phyloP scores from a whole-genome alignment of 1,140 invertebrate genomes.

The Lethrus apterus region DNA sequence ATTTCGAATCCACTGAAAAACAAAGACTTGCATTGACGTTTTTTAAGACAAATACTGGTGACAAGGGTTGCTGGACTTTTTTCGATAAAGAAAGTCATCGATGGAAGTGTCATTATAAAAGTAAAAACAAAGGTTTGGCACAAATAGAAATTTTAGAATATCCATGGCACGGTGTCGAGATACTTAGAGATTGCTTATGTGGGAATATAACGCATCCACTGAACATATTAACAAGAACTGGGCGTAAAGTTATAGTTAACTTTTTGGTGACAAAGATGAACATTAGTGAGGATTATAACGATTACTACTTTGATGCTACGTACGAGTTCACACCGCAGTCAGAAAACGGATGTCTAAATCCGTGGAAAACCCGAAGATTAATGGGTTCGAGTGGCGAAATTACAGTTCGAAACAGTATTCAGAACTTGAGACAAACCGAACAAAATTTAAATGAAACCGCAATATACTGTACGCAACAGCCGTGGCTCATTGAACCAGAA shows the following conservation, averaged over 20 bases:
- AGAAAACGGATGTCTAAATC: conserved; percentile 50
- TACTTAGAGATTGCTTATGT: conserved; percentile 67
- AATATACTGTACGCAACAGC: conserved; percentile 58
- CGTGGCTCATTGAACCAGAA: conserved; percentile 70
- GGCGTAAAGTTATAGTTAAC: conserved; percentile 59
- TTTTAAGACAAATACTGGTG: conserved; percentile 56
- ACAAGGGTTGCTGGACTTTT: conserved; percentile 55
- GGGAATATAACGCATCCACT: conserved; percentile 57
- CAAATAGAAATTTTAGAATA: conserved; percentile 62
- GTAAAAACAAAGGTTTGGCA: conserved; percentile 46
- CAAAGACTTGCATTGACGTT: conserved; percentile 60
- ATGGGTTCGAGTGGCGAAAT: conserved; percentile 66
- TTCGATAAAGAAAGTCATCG: conserved; percentile 54
- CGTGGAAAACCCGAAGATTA: conserved; percentile 54
- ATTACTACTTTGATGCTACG: conserved; percentile 73
- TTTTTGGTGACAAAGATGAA: conserved; percentile 73
- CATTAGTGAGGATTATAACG: conserved; percentile 70
- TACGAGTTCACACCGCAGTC: conserved; percentile 60
- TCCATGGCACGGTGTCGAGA: conserved; percentile 62
- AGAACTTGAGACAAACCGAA: conserved; percentile 21
- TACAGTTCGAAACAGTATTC: conserved; percentile 37
- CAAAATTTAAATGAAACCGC: conserved; percentile 25
- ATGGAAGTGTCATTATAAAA: conserved; percentile 54
- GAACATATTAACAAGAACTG: conserved; percentile 53
- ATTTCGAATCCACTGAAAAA: conserved; percentile 61